These are phyloP conservation scores for Stenoptilia bipunctidactyla DNA, from an alignment of 2,888 invertebrate genomes.

Conservation along the genomic window DNA sequence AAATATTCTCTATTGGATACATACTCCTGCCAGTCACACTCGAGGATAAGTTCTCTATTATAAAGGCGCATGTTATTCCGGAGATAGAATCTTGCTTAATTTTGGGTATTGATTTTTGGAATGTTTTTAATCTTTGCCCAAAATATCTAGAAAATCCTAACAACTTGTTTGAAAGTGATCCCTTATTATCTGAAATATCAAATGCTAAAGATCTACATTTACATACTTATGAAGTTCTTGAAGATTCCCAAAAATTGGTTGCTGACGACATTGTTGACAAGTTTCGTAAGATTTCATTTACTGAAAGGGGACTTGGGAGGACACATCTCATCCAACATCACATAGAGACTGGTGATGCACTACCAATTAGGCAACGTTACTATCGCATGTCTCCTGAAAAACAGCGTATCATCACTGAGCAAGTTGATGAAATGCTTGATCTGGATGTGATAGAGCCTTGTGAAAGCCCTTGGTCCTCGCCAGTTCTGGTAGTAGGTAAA, in stretches of 20 bases:
- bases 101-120: constrained; percentile 16
- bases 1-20: constrained; percentile 7
- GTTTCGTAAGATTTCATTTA: constrained; percentile 12
- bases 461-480: constrained; percentile 17
- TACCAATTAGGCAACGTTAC: constrained; percentile 16
- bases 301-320: constrained; percentile 14
- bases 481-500: constrained; percentile 12
- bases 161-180: neutral
- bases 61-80: constrained; percentile 14
- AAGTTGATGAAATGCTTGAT: constrained; percentile 10
- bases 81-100: constrained; percentile 11
- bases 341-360: constrained; percentile 18
- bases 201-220: neutral
- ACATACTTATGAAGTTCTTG: constrained; percentile 5
- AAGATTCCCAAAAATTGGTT: constrained; percentile 3
- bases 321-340: constrained; percentile 16
- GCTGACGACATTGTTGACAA: constrained; percentile 10
- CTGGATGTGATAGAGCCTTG: constrained; percentile 11
- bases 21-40: constrained; percentile 11
- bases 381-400: constrained; percentile 16
- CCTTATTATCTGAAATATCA: neutral
- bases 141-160: constrained; percentile 5
- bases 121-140: constrained; percentile 7
- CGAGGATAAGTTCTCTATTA: constrained; percentile 7
- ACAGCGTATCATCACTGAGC: constrained; percentile 8